These are phyloP conservation scores for Kryptolebias ocellatus DNA, from an alignment of 2,797 vertebrate species.

Conservation along the genomic window DNA sequence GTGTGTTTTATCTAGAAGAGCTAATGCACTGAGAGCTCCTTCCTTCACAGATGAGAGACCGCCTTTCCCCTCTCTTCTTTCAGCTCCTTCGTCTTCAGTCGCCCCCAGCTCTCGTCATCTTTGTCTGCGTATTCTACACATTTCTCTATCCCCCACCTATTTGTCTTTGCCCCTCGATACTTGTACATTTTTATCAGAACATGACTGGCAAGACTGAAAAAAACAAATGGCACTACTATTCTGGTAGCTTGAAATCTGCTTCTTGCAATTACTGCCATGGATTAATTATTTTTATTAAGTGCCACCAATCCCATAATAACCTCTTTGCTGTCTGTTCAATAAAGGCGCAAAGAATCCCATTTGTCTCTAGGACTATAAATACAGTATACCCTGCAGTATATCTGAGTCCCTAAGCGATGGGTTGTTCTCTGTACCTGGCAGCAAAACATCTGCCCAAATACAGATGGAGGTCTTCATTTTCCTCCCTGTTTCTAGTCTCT, in stretches of 20 bases:
- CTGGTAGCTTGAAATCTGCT: constrained; percentile 29
- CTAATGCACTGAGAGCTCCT: constrained; percentile 50
- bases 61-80: constrained; percentile 38
- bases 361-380: constrained; percentile 11
- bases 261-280: constrained; percentile 33
- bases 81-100: constrained; percentile 29
- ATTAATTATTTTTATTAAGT: constrained; percentile 36
- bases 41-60: constrained; percentile 43
- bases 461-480: constrained; percentile 14
- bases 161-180: constrained; percentile 29
- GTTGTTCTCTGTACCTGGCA: constrained; percentile 20
- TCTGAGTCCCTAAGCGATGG: constrained; percentile 23
- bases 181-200: constrained; percentile 16
- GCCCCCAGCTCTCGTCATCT: constrained; percentile 37
- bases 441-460: constrained; percentile 46
- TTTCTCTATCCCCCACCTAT: constrained; percentile 42
- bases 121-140: constrained; percentile 46
- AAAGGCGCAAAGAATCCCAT: constrained; percentile 15
- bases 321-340: constrained; percentile 27
- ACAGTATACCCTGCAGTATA: constrained; percentile 26
- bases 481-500: constrained; percentile 40
- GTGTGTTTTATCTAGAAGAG: constrained; percentile 45
- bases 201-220: constrained; percentile 10
- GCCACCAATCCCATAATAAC: constrained; percentile 20
- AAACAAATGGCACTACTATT: constrained; percentile 21